Base-by-base conservation (phyloP, 2,113 vertebrate species). In the Alces alces region DNA sequence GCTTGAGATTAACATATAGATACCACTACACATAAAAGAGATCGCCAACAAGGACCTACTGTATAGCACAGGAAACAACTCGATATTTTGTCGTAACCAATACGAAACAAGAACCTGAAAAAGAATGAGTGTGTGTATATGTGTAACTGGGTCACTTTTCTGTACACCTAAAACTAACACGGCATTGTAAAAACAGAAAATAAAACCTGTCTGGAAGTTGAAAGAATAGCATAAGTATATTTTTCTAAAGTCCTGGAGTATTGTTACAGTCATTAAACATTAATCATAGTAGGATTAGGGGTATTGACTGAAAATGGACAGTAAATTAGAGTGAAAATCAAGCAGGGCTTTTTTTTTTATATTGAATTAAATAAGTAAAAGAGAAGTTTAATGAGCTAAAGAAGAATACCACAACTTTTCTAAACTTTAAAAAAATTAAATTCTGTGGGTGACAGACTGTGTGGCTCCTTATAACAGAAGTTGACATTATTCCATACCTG, bases 291-390 rank as follows among this genome's bases (percentile, higher is more conserved):
- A 52, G 73, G 30, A 30, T 58, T 94, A 66, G 21, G 70, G 80
- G 58, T 93, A 52, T 19, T 96, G 83, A 76, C 58, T 45, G 86
- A 96, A 39, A 86, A 89, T 83, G 60, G 52, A 33, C 58, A 97
- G 84, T 66, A 70, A 98, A 39, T 86, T 43, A 96, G 27, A 33
- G 3, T 97, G 80, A 96, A 98, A 98, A 97, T 94, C 92, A 95
- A 45, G 12, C n/a, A 86, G 95, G 12, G 12, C 70, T 27, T 3
- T 43, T 96, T 70, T n/a, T 55, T 97, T 33, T 98, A 97, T 86
- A 98, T 91, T 98, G 92, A 97, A 95, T 0, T 96, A 97, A 76
- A n/a, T 96, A 97, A 83, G 33, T 87, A 50, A 93, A 86, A 89
- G 14, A 60, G 25, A 95, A 43, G n/a, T 78, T 61, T 70, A 88